A percentile compares a stretch with the other conserved stretches of the same genome.
phyloP scores from a whole-genome alignment of 2,888 invertebrate genomes.

The Napeogenes inachia region DNA sequence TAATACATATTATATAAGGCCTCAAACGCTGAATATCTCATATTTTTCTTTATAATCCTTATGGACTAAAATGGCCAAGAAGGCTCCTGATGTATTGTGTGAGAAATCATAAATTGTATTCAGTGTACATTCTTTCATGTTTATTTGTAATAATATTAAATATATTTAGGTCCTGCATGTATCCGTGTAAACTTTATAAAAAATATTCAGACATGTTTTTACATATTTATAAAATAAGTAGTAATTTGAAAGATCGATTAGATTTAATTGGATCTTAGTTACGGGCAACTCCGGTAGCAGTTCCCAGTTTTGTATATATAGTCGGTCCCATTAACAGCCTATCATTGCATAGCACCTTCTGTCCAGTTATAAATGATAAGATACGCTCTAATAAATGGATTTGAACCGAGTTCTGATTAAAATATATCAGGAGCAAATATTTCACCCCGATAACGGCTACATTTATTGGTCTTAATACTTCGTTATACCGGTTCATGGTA shows the following conservation, averaged over 20 bases:
- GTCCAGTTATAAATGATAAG: conserved; percentile 41
- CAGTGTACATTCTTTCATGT: too few relatives aligned
- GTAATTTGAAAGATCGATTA: neutral
- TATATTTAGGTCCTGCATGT: too few relatives aligned
- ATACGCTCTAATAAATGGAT: conserved; percentile 49
- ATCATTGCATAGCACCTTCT: conserved; percentile 47
- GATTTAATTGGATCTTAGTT: conserved; percentile 8
- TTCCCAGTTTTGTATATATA: conserved; percentile 37
- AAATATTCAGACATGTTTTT: too few relatives aligned
- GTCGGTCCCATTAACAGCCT: conserved; percentile 40
- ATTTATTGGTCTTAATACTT: conserved; percentile 42
- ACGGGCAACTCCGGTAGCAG: conserved; percentile 34
- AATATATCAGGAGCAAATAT: conserved; percentile 51
- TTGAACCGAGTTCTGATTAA: conserved; percentile 49
- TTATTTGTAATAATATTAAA: too few relatives aligned
- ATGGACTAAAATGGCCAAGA: conserved; percentile 45
- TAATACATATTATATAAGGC: conserved; percentile 66
- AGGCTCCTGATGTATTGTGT: neutral
- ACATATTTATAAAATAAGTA: too few relatives aligned
- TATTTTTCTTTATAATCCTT: conserved; percentile 52
- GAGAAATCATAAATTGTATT: neutral
- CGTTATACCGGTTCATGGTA: conserved; percentile 37
- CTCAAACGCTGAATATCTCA: conserved; percentile 58
- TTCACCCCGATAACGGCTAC: conserved; percentile 47
- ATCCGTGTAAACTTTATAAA: too few relatives aligned